phyloP scores from a whole-genome alignment of 2,113 vertebrate species.

The Ageneiosus marmoratus region DNA sequence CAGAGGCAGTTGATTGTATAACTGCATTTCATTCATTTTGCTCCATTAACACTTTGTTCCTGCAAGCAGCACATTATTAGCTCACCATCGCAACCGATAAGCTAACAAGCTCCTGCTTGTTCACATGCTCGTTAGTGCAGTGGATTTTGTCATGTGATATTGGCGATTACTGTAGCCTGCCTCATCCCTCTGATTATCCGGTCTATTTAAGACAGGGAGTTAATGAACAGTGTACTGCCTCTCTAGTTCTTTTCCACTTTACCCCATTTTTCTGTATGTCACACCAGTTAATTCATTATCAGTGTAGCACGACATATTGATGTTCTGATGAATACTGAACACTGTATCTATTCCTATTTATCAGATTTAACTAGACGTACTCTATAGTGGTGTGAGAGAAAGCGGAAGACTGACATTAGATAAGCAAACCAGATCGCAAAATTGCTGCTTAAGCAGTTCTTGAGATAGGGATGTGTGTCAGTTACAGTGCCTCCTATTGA shows the following conservation, averaged over 20 bases:
- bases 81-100: neutral
- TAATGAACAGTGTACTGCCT: constrained; percentile 20
- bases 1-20: neutral
- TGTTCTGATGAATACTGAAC: neutral
- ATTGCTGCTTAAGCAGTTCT: no score
- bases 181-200: constrained; percentile 29
- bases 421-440: no score
- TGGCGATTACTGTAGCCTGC: constrained; percentile 13
- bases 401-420: no score
- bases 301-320: neutral
- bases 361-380: no score
- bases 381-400: no score
- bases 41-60: constrained; percentile 2
- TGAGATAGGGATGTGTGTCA: no score
- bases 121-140: neutral
- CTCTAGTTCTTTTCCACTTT: constrained; percentile 1
- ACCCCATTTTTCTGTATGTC: neutral
- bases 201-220: constrained; percentile 6
- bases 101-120: constrained; percentile 30
- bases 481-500: no score
- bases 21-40: constrained; percentile 11
- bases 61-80: neutral
- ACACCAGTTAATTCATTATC: neutral
- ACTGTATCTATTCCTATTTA: neutral
- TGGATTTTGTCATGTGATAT: neutral